These are phyloP conservation scores for Marmota flaviventris DNA, from an alignment of 2,113 vertebrate genomes.

Conservation along the genomic window DNA sequence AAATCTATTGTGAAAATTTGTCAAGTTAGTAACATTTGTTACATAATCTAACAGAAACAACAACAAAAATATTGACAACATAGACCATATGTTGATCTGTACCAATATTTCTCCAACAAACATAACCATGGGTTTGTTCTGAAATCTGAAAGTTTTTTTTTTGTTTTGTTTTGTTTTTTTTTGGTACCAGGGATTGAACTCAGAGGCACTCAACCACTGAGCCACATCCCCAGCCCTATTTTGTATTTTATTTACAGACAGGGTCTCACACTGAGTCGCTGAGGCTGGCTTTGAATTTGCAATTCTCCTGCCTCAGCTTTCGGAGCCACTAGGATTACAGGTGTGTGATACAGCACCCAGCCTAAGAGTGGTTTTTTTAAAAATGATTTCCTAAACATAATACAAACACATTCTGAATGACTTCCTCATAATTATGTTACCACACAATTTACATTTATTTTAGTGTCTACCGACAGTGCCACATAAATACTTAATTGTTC, in stretches of 20 bases:
- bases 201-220: too few species aligned
- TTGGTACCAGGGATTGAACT: too few species aligned
- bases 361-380: background rate
- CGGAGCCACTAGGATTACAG: too few species aligned
- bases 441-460: slow-evolving; percentile 36
- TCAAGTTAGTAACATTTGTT: background rate
- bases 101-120: slow-evolving; percentile 19
- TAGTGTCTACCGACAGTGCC: background rate
- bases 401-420: slow-evolving; percentile 47
- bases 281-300: too few species aligned
- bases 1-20: background rate
- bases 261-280: too few species aligned
- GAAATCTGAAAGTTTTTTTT: background rate
- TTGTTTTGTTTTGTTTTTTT: too few species aligned
- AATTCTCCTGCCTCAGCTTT: too few species aligned
- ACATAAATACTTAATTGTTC: background rate
- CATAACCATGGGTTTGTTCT: slow-evolving; percentile 37
- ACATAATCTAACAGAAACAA: background rate
- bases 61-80: slow-evolving; percentile 19
- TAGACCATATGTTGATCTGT: background rate
- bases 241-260: too few species aligned
- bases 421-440: background rate
- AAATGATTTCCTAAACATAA: slow-evolving; percentile 14
- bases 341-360: too few species aligned
- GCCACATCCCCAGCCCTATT: too few species aligned